These are phyloP conservation scores for Koerneria pararmatus DNA, from an alignment of 2,888 invertebrate genomes.

Conservation along the genomic window DNA sequence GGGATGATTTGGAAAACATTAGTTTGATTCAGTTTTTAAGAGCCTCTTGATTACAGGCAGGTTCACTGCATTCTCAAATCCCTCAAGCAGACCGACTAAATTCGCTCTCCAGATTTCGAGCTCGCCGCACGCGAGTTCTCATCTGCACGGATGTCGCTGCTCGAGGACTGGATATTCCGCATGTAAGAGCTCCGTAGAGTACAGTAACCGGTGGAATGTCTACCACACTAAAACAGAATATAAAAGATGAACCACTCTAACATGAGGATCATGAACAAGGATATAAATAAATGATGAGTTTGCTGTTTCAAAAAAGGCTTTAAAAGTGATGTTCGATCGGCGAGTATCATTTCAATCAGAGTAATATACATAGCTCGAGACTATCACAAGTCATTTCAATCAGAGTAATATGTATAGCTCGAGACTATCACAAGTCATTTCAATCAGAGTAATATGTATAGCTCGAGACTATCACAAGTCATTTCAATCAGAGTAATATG, in stretches of 20 bases:
- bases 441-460: too few relatives aligned
- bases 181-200: conserved; percentile 32
- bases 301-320: too few relatives aligned
- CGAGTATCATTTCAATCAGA: too few relatives aligned
- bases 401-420: too few relatives aligned
- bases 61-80: conserved; percentile 85
- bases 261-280: not conserved
- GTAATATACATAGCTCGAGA: too few relatives aligned
- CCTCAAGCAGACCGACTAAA: conserved; percentile 80
- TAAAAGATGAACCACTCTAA: not conserved
- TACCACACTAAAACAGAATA: not conserved
- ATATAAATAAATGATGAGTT: too few relatives aligned
- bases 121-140: conserved; percentile 77
- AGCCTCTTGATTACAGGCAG: conserved; percentile 34
- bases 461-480: too few relatives aligned
- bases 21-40: too few relatives aligned
- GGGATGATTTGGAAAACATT: not conserved
- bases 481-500: too few relatives aligned
- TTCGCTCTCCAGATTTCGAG: conserved; percentile 82
- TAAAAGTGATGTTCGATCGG: too few relatives aligned
- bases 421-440: too few relatives aligned
- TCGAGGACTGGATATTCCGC: conserved; percentile 84
- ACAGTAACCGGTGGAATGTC: not conserved
- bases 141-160: conserved; percentile 91
- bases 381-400: too few relatives aligned